Evolutionary conservation across 2,888 invertebrate species (phyloP), one percentile per base, ranked within the genome.

Genomic region (Pocota personata): DNA sequence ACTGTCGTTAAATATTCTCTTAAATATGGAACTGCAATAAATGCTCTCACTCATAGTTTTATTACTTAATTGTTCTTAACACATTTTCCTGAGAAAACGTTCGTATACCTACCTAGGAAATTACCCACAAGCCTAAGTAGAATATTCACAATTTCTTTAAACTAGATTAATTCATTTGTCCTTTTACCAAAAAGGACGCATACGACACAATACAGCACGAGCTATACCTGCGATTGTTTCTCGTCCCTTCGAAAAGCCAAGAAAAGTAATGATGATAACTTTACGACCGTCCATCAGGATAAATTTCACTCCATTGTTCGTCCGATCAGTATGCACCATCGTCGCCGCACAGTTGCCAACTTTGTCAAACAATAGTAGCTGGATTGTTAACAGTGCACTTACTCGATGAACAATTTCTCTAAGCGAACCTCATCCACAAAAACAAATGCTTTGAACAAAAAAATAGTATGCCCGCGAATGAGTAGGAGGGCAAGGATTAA

Each of bases 181-280:
- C 30, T 37, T 60, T 19, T 55, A 48, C 55, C 21, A 55, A 73
- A 48, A 48, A 46, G 62, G 57, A 57, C 32, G 40, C 57, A 30
- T 37, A 35, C 30, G 3, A 24, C 21, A 60, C 14, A 77, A 7
- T 0, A 40, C 3, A 43, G 21, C 58, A 67, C 60, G 40, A 64
- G 43, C 32, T 37, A 55, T 60, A 67, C 52, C 67, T 67, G 66
- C 57, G 7, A 66, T 46, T 76, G 35, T 82, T 21, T 32, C 14
- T 71, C 37, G 16, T 46, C 21, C 55, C 52, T 30, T 69, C 67
- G 69, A 62, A 69, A 57, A 79, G 73, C 50, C 79, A 79, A 84
- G 79, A 84, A 79, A 84, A 79, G 79, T 84, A 84, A 84, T 84
- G 83, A 84, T 84, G 83, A 84, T 84, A 79, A 62, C 79, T 84